Evolutionary conservation across 1,140 invertebrate genomes (phyloP).

Genomic region (Neuroterus valhalla): DNA sequence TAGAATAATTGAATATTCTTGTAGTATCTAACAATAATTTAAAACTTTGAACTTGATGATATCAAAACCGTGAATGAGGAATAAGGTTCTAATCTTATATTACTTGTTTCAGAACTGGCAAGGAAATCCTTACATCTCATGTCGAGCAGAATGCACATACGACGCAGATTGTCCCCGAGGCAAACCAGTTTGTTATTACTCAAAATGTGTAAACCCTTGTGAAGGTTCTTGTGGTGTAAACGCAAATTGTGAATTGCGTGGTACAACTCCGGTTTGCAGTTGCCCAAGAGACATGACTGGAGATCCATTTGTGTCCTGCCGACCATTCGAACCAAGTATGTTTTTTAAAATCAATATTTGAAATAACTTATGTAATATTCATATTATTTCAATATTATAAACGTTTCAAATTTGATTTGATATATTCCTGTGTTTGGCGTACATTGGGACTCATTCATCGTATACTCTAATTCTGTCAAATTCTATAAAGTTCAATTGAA

Average conservation of each 20-base stretch:
- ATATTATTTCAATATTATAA: too few species aligned
- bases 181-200: conserved; percentile 87
- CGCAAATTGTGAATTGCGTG: conserved; percentile 85
- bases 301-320: conserved; percentile 87
- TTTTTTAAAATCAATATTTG: conserved; percentile 43
- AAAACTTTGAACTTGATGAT: too few species aligned
- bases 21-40: too few species aligned
- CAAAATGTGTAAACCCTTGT: conserved; percentile 88
- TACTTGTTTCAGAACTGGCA: conserved; percentile 78
- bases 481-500: too few species aligned
- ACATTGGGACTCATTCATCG: too few species aligned
- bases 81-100: neutral
- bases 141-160: conserved; percentile 83
- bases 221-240: conserved; percentile 86
- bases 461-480: too few species aligned
- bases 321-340: conserved; percentile 85
- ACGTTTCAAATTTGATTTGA: too few species aligned
- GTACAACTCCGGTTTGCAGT: conserved; percentile 87
- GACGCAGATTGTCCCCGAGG: conserved; percentile 84
- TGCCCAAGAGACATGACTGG: conserved; percentile 92
- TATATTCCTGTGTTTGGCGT: too few species aligned
- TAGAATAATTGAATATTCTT: too few species aligned
- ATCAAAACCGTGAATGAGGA: too few species aligned
- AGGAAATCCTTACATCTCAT: conserved; percentile 83
- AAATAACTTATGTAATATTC: too few species aligned